These are phyloP conservation scores for Thymelicus acteon DNA, from an alignment of 2,888 invertebrate species.

Conservation along the genomic window DNA sequence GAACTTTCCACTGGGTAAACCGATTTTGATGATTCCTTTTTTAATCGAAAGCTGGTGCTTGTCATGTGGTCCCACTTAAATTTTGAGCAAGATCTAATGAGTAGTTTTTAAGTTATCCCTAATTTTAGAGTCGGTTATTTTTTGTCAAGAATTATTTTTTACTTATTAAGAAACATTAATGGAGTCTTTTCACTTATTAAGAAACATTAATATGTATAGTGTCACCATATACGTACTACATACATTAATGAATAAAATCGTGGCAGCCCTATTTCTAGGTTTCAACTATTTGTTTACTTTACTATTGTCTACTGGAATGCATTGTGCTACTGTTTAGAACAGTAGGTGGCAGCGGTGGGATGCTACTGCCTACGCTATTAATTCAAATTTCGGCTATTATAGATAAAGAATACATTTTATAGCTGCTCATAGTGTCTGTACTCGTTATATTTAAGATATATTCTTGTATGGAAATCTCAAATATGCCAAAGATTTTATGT, in stretches of 20 bases:
- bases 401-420: slow-evolving; percentile 25
- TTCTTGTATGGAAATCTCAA: background rate
- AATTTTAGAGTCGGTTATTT: no score
- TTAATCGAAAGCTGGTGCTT: no score
- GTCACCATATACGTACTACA: no score
- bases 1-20: no score
- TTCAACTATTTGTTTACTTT: slow-evolving; percentile 1
- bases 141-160: no score
- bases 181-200: no score
- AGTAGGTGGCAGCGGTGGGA: slow-evolving; percentile 29
- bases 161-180: no score
- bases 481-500: background rate
- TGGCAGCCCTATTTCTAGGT: background rate
- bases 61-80: no score
- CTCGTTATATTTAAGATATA: background rate
- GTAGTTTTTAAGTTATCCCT: no score
- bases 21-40: no score
- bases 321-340: slow-evolving; percentile 27
- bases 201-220: no score
- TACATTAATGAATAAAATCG: background rate
- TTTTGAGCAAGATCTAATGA: no score
- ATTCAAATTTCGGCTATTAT: slow-evolving; percentile 21
- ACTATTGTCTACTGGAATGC: slow-evolving; percentile 24
- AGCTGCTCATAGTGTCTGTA: background rate
- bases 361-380: slow-evolving; percentile 26